Evolutionary conservation across 2,797 vertebrate genomes (phyloP), one percentile per base, ranked within the genome.

Genomic region (Emys orbicularis): DNA sequence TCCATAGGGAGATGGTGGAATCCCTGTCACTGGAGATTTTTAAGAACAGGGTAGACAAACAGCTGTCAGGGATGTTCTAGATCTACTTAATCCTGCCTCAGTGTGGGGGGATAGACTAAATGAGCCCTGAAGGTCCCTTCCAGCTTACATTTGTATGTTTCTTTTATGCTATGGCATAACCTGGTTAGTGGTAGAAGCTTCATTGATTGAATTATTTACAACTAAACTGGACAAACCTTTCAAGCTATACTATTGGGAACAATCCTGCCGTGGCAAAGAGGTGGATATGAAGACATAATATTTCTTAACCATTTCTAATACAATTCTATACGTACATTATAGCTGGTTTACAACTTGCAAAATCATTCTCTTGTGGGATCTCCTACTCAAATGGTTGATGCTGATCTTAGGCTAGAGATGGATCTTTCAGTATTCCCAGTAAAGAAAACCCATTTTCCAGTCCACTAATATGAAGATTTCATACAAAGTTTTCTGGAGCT

Each of bases 141-240:
- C 59, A 65, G 31, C 7, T 16, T 65, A n/a, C 34, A n/a, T 65
- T 68, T 68, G 8, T 68, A n/a, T n/a, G 79, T 80, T 89, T 85
- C 92, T 94, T 59, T 37, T 93, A 29, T 83, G 93, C 76, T 41
- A 53, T 90, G 87, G 61, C 76, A 94, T 57, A 79, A 57, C 81
- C 59, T 61, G 65, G 41, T 87, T 94, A 50, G 65, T 88, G 92
- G 89, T 88, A 92, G 84, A 90, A 89, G 80, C 44, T 83, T 56
- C 72, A 3, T 2, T 81, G 57, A 34, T 81, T n/a, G 34, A 68
- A 68, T 61, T 61, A 61, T 34, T 92, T 81, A 81, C 31, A 57
- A 76, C 41, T 76, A 76, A 76, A 74, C 54, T 6, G 72, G n/a
- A 74, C 57, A 29, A 44, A 13, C 0, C 0, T 79, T 92, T 91